These are phyloP conservation scores for Natrix natrix DNA, from an alignment of 2,797 vertebrate species.

Conservation along the genomic window DNA sequence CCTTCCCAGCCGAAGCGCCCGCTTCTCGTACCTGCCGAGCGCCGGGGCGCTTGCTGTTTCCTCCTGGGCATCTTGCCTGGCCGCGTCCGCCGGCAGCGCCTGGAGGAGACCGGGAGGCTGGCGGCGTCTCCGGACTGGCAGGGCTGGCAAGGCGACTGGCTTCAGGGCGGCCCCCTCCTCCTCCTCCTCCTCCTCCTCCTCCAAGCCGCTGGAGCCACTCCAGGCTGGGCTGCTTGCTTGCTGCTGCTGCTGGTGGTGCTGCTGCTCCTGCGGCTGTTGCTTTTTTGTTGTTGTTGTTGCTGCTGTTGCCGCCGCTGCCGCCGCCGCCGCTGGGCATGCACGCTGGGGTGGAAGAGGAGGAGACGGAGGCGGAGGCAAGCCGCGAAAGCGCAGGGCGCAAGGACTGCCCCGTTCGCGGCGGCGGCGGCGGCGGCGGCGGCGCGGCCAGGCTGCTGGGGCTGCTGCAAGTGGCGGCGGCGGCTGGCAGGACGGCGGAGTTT, in stretches of 20 bases:
- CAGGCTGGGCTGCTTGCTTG: slow-evolving; percentile 70
- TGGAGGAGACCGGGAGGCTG: slow-evolving; percentile 31
- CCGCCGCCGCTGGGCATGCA: slow-evolving; percentile 72
- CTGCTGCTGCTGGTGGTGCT: not conserved
- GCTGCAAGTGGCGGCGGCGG: not conserved
- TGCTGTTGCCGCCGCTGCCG: slow-evolving; percentile 46
- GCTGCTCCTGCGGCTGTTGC: slow-evolving; percentile 66
- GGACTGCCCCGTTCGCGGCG: not conserved
- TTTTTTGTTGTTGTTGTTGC: slow-evolving; percentile 34
- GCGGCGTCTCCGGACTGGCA: not conserved
- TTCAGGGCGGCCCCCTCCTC: not conserved
- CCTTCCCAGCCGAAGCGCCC: slow-evolving; percentile 43
- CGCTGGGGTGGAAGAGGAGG: slow-evolving; percentile 73
- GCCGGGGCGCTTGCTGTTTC: slow-evolving; percentile 97
- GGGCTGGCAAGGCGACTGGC: slow-evolving; percentile 53
- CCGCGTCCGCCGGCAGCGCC: slow-evolving; percentile 54
- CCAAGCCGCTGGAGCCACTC: slow-evolving; percentile 71
- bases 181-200: too few species aligned
- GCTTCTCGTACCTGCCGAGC: slow-evolving; percentile 88
- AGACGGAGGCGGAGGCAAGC: slow-evolving; percentile 58
- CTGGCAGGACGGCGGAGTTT: slow-evolving; percentile 65
- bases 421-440: too few species aligned
- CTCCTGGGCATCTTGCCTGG: slow-evolving; percentile 88
- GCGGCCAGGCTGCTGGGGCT: not conserved
- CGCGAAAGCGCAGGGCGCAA: slow-evolving; percentile 16